phyloP scores from a whole-genome alignment of 2,113 vertebrate genomes.

The Nothoprocta perdicaria region DNA sequence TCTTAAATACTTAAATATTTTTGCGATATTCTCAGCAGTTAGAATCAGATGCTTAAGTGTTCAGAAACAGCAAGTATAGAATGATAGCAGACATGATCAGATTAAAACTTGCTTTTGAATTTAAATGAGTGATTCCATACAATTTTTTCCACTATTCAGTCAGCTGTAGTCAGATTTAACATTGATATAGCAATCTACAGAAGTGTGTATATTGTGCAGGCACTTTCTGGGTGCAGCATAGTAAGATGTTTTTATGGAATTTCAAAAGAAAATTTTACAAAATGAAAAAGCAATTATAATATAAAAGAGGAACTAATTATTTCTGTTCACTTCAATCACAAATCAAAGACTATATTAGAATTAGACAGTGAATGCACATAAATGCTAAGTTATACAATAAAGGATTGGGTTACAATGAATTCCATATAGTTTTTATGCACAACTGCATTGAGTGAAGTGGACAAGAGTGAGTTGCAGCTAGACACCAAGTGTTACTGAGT shows the following conservation, averaged over 20 bases:
- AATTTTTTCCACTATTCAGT: not conserved
- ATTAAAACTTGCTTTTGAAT: slow-evolving; percentile 16
- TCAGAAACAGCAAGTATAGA: not conserved
- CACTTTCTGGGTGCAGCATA: not conserved
- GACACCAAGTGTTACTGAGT: not conserved
- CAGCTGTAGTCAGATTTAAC: not conserved
- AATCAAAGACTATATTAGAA: not conserved
- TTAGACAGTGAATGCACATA: not conserved
- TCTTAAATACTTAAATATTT: slow-evolving; percentile 6
- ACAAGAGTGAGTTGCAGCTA: not conserved
- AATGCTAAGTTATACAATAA: not conserved
- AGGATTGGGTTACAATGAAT: not conserved
- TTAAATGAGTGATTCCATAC: not conserved
- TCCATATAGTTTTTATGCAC: not conserved
- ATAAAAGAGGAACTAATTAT: not conserved
- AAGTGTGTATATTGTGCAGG: not conserved
- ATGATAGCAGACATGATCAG: not conserved
- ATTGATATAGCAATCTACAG: not conserved
- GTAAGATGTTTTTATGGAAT: not conserved
- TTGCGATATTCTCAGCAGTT: not conserved
- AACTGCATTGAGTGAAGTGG: not conserved
- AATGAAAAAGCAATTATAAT: not conserved
- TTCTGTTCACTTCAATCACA: not conserved
- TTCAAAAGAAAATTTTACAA: slow-evolving; percentile 1
- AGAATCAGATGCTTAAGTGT: not conserved